Base-by-base conservation (phyloP, 2,888 invertebrate genomes). In the Meandrusa payeni region DNA sequence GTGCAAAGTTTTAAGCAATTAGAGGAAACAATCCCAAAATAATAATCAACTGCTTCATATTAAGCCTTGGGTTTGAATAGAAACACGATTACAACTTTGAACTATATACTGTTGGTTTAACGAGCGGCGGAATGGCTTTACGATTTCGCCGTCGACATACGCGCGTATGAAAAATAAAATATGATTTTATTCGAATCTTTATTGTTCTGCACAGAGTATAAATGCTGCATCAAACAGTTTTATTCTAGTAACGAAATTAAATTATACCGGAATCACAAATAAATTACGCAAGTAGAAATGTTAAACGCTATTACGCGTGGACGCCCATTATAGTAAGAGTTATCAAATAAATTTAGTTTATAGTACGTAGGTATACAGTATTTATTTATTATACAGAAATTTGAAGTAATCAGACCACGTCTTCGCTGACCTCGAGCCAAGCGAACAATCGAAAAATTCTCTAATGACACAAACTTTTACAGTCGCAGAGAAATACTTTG, bases 1-100 rank as follows among this genome's bases (percentile, higher is more conserved):
- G 6, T 43, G 33, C 41, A 42, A 51, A 51, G 34, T 52, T n/a
- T n/a, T 42, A 33, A 11, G 34, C 33, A 44, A 45, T 47, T 26
- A 31, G 12, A 12, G 11, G 7, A 15, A 44, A 32, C 23, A 44
- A 33, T 12, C 32, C 32, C 33, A 32, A 44, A 38, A 33, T 38
- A 32, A 44, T 38, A 38, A 44, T 20, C 42, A 38, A 44, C 37
- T 43, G 38, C 22, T 10, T 37, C 38, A 39, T 43, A 43, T 39
- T 17, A 37, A 31, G 24, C 32, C 20, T 23, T 10, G 24, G 36
- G 23, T 10, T 38, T 32, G 19, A 43, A 43, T 38, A 26, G 37
- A 26, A 43, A 43, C 27, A 26, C 37, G 33, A 27, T 44, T 44
- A 23, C 32, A 27, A 27, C 15, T 33, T 22, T 22, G 19, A 39